Percentiles rank a stretch among this genome's conserved stretches.
phyloP scores from a whole-genome alignment of 2,797 vertebrate species.

The Manis javanica region DNA sequence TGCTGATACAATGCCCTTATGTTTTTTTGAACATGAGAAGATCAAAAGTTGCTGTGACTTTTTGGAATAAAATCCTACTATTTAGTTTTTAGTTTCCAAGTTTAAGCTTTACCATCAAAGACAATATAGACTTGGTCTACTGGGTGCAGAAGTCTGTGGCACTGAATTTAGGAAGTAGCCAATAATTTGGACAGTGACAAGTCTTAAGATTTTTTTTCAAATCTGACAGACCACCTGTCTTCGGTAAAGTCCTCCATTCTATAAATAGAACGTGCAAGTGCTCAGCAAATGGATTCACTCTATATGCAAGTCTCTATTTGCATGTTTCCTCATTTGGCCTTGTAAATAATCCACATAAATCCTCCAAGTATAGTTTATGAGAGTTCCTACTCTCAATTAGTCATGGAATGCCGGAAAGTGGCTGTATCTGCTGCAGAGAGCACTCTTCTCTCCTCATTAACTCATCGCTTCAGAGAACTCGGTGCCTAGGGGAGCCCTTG shows the following conservation, averaged over 20 bases:
- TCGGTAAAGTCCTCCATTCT: not conserved
- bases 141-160: not conserved
- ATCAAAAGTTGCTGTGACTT: conserved; percentile 2
- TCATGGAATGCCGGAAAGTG: conserved; percentile 63
- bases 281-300: conserved; percentile 47
- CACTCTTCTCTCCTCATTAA: conserved; percentile 78
- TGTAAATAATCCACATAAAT: conserved; percentile 76
- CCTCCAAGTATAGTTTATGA: conserved; percentile 69
- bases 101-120: conserved; percentile 10
- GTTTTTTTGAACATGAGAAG: not conserved
- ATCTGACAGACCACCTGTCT: conserved; percentile 48
- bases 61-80: not conserved
- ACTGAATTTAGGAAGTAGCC: conserved; percentile 47
- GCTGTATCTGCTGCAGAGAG: conserved; percentile 39
- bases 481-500: conserved; percentile 74
- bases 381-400: conserved; percentile 72
- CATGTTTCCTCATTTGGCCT: conserved; percentile 63
- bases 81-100: conserved; percentile 49
- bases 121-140: not conserved
- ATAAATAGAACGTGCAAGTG: conserved; percentile 69
- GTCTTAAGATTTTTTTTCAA: not conserved
- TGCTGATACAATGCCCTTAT: not conserved
- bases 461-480: conserved; percentile 74
- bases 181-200: conserved; percentile 29
- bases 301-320: conserved; percentile 49